Evolutionary conservation across 2,888 invertebrate species (phyloP), one percentile per base, ranked within the genome.

Genomic region (Lacanobia wlatinum): DNA sequence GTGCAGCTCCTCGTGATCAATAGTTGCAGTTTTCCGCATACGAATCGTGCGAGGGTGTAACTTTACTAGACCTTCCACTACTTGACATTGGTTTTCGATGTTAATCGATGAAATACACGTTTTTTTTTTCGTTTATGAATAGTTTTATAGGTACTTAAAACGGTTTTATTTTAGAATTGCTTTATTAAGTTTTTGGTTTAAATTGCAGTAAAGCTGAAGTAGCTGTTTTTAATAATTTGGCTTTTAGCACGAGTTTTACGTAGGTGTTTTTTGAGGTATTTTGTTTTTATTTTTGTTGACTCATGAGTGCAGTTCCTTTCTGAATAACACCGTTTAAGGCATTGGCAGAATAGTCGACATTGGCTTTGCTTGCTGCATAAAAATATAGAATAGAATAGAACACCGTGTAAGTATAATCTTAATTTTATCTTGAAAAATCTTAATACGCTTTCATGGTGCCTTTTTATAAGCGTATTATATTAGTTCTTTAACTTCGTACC

Each of bases 21-120:
- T 92, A 89, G 87, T 81, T 92, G 92, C 92, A 92, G 89, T 93
- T 93, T 93, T 92, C 91, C 91, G 91, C 84, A 72, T 88, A 80
- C 75, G 83, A 85, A 87, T 85, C 86, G 82, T 87, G 86, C 72
- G 82, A 73, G 71, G 80, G 80, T 76, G 79, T 73, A 80, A 84
- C 85, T 84, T 65, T 53, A 53, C 75, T 63, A 84, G 78, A 80
- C 77, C 76, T 85, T 80, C 80, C 72, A 52, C 58, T 58, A 52
- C 21, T 50, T 62, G 43, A 58, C 73, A 84, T 84, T 84, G 74
- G 48, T 71, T 84, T 83, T 78, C 38, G 62, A 78, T 81, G 56
- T 67, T 76, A 62, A 76, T 83, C 77, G 50, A 59, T 77, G 50
- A 73, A 63, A 72, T 63, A 59, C 46, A 65, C 40, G 34, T 63